Percentiles rank a stretch among this genome's conserved stretches.
phyloP scores from a whole-genome alignment of 2,888 invertebrate species.

The Andricus curvator region DNA sequence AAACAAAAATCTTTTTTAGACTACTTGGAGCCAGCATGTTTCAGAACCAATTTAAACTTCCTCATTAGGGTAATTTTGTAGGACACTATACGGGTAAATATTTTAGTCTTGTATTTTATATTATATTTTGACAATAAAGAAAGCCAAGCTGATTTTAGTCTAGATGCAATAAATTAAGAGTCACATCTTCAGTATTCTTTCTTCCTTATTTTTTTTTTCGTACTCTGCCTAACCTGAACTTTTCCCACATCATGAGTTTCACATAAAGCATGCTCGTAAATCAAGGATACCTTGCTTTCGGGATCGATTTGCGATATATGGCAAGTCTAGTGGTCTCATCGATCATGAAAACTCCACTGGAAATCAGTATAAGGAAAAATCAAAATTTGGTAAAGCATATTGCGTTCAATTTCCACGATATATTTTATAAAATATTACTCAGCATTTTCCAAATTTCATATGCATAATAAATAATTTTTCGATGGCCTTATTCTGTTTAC shows the following conservation, averaged over 20 bases:
- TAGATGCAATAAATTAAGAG: slow-evolving; percentile 39
- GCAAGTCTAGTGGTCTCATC: slow-evolving; percentile 32
- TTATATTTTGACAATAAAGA: neutral
- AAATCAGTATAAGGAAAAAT: slow-evolving; percentile 19
- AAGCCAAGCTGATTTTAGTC: neutral
- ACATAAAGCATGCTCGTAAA: slow-evolving; percentile 50
- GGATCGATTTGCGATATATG: slow-evolving; percentile 42
- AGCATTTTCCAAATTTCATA: neutral
- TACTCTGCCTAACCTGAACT: slow-evolving; percentile 22
- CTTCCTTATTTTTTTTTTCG: slow-evolving; percentile 46
- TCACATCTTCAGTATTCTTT: neutral
- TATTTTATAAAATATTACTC: neutral
- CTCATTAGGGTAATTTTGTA: no score
- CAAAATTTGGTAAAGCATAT: neutral
- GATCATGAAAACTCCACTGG: slow-evolving; percentile 34
- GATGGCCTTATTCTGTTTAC: no score
- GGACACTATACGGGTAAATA: no score
- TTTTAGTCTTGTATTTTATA: no score
- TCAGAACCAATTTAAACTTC: no score
- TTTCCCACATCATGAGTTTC: slow-evolving; percentile 44
- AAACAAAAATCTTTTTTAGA: no score
- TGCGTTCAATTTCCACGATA: neutral
- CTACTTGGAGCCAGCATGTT: no score
- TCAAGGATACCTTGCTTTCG: slow-evolving; percentile 40
- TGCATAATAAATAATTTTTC: no score